These are phyloP conservation scores for Meriones psammophilus DNA, from an alignment of 2,797 vertebrate species.

Conservation along the genomic window DNA sequence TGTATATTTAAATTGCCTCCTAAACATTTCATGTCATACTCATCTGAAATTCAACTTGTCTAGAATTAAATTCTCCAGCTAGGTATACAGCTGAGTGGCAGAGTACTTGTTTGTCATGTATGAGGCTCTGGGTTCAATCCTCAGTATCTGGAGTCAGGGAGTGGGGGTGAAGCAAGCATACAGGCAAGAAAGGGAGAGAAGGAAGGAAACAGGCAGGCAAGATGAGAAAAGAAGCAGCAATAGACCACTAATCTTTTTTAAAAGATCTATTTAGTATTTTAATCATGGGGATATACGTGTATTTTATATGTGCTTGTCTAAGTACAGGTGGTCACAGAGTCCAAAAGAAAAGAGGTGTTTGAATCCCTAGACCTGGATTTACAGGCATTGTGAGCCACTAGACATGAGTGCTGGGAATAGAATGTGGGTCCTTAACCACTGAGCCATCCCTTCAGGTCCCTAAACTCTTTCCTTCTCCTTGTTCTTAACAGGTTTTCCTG, in stretches of 20 bases:
- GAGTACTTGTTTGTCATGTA: neutral
- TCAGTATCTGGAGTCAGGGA: neutral
- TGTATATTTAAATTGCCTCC: neutral
- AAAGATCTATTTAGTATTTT: neutral
- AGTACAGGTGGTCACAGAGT: neutral
- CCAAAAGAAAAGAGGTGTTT: neutral
- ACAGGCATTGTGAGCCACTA: neutral
- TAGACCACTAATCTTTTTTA: neutral
- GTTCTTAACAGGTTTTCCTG: constrained; percentile 25
- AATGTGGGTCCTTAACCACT: neutral
- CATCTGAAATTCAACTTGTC: neutral
- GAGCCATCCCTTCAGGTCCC: neutral
- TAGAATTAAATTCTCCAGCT: neutral
- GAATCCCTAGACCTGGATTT: neutral
- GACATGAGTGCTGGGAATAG: neutral
- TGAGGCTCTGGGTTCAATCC: neutral
- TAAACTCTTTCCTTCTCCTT: neutral
- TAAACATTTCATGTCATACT: neutral
- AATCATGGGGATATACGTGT: neutral
- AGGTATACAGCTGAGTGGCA: neutral
- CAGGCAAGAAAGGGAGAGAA: too few relatives aligned
- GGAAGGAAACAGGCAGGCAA: neutral
- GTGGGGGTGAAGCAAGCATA: neutral
- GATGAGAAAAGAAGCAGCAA: neutral
- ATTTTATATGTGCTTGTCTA: neutral